Conservation (phyloP, 2,888 invertebrate species). For the Augochlorella aurata region DNA sequence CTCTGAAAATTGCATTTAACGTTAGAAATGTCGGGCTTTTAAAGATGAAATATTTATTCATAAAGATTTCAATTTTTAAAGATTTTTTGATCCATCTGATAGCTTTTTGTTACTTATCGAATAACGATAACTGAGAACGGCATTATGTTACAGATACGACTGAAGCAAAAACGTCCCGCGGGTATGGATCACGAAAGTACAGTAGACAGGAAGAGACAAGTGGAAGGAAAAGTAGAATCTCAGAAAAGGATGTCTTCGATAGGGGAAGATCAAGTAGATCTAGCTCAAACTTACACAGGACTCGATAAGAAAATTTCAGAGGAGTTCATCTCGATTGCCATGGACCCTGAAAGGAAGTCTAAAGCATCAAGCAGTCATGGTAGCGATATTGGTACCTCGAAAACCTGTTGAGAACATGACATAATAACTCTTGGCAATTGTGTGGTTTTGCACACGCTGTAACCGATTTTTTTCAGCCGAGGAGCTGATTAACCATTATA, state of each 20-base stretch:
- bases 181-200: slow-evolving; percentile 69
- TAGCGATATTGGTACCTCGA: slow-evolving; percentile 74
- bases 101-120: background rate
- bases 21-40: too few species aligned
- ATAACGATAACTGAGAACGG: too few species aligned
- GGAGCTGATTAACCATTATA: background rate
- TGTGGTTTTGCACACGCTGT: slow-evolving; percentile 4
- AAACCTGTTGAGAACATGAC: slow-evolving; percentile 47
- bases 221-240: slow-evolving; percentile 67
- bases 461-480: slow-evolving; percentile 7
- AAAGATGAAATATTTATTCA: background rate
- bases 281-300: slow-evolving; percentile 79
- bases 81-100: too few species aligned
- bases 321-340: slow-evolving; percentile 80
- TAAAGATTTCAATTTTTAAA: background rate
- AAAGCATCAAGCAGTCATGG: slow-evolving; percentile 77
- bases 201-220: slow-evolving; percentile 68
- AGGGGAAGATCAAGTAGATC: slow-evolving; percentile 75
- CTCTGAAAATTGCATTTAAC: too few species aligned
- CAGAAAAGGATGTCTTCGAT: slow-evolving; percentile 73
- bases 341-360: slow-evolving; percentile 79
- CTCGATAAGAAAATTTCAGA: slow-evolving; percentile 80
- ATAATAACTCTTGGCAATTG: background rate
- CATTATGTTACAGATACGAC: slow-evolving; percentile 64
- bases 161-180: slow-evolving; percentile 73